These are phyloP conservation scores for Albula goreensis DNA, from an alignment of 2,113 vertebrate species.

Conservation along the genomic window DNA sequence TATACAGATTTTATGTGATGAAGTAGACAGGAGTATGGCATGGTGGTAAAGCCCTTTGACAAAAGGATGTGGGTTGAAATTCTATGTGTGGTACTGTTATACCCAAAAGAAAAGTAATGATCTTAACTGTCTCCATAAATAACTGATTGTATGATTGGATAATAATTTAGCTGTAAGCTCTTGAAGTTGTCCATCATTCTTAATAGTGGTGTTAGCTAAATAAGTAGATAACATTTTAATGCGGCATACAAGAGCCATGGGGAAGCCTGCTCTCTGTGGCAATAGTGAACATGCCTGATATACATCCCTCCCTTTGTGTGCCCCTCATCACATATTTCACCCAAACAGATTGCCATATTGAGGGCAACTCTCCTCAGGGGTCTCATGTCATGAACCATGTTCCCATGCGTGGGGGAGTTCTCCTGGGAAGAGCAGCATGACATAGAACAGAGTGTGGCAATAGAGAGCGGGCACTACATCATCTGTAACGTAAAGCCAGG, in stretches of 20 bases:
- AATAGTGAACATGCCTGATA: slow-evolving; percentile 20
- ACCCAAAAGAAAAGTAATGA: not conserved
- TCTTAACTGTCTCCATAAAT: not conserved
- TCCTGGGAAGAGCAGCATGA: slow-evolving; percentile 53
- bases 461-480: slow-evolving; percentile 43
- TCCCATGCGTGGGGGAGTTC: slow-evolving; percentile 63
- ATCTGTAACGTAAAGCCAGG: slow-evolving; percentile 43
- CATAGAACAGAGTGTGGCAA: slow-evolving; percentile 53
- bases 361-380: slow-evolving; percentile 35
- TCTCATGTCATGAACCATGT: slow-evolving; percentile 52
- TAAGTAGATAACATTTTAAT: not conserved
- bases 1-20: not conserved
- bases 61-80: not conserved
- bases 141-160: not conserved
- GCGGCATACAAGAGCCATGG: not conserved
- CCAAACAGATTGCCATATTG: too few relatives aligned
- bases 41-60: not conserved
- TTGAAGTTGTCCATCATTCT: not conserved
- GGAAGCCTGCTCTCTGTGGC: not conserved
- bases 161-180: not conserved
- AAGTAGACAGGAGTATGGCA: too few relatives aligned
- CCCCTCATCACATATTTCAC: not conserved
- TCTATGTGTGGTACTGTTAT: not conserved
- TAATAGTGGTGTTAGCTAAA: not conserved
- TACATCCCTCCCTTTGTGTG: not conserved